Evolutionary conservation across 1,140 invertebrate species (phyloP).

Genomic region (Amyelois transitella): DNA sequence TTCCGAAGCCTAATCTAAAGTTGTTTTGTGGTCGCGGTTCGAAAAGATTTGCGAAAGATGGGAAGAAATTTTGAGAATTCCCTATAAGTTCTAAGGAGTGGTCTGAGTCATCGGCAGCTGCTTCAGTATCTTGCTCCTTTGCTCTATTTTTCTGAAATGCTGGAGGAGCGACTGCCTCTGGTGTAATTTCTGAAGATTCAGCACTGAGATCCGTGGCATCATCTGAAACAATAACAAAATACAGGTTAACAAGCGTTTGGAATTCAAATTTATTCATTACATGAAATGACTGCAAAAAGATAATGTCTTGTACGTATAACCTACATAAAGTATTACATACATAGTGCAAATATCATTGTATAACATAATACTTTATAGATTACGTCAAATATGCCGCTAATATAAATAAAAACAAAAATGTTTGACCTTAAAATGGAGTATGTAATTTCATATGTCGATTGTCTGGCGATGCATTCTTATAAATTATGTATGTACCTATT

Average conservation of each 20-base stretch:
- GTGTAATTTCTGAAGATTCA: slow-evolving; percentile 65
- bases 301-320: background rate
- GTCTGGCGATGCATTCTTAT: slow-evolving; percentile 1
- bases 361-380: background rate
- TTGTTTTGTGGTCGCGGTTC: slow-evolving; percentile 60
- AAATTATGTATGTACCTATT: slow-evolving; percentile 5
- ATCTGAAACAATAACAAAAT: slow-evolving; percentile 49
- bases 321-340: background rate
- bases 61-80: slow-evolving; percentile 67
- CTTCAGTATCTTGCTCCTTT: slow-evolving; percentile 22
- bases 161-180: slow-evolving; percentile 54
- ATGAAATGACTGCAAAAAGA: background rate
- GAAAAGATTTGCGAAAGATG: slow-evolving; percentile 67
- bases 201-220: slow-evolving; percentile 48
- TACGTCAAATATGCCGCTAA: background rate
- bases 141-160: slow-evolving; percentile 21
- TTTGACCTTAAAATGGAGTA: background rate
- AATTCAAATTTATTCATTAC: background rate
- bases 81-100: slow-evolving; percentile 66
- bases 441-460: background rate
- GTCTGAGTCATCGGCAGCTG: slow-evolving; percentile 43
- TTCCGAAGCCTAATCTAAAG: slow-evolving; percentile 52
- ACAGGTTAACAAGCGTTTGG: background rate
- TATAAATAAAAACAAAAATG: background rate
- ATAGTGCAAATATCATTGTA: background rate